These are phyloP conservation scores for Solenodon paradoxus DNA, from an alignment of 2,113 vertebrate genomes.

Conservation along the genomic window DNA sequence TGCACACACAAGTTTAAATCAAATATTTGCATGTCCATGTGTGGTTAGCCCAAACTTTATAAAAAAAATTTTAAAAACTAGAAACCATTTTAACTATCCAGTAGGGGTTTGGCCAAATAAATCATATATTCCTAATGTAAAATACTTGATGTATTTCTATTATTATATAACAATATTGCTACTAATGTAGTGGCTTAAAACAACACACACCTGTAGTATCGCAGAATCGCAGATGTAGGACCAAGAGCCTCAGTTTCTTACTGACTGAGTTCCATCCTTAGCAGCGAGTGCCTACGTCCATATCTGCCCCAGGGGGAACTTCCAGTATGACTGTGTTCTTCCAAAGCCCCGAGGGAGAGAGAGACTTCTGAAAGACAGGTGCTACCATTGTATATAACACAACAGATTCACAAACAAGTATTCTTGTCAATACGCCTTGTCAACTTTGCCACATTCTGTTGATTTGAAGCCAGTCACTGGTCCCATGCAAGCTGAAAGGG, in stretches of 20 bases:
- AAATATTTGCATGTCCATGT: not conserved
- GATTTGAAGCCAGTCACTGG: not conserved
- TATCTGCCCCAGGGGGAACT: not conserved
- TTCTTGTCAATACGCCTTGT: too few species aligned
- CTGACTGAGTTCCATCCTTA: not conserved
- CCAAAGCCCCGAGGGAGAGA: not conserved
- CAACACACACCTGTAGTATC: not conserved
- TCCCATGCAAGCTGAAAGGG: not conserved
- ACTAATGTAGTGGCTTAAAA: not conserved
- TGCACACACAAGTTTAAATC: not conserved
- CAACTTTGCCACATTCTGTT: not conserved
- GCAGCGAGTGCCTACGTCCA: not conserved
- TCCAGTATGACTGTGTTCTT: not conserved
- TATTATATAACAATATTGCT: not conserved
- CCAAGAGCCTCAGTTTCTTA: not conserved
- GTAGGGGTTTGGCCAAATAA: not conserved
- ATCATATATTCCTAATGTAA: not conserved
- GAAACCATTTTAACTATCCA: not conserved
- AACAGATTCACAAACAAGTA: not conserved
- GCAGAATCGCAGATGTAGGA: not conserved
- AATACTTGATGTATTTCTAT: not conserved
- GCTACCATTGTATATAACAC: not conserved
- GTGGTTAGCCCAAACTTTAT: not conserved
- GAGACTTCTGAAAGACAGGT: too few species aligned
- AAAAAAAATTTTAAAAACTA: not conserved